A percentile compares a stretch with the other conserved stretches of the same genome.
phyloP scores from a whole-genome alignment of 2,888 invertebrate species.

The Scaptomyza caliginosa region DNA sequence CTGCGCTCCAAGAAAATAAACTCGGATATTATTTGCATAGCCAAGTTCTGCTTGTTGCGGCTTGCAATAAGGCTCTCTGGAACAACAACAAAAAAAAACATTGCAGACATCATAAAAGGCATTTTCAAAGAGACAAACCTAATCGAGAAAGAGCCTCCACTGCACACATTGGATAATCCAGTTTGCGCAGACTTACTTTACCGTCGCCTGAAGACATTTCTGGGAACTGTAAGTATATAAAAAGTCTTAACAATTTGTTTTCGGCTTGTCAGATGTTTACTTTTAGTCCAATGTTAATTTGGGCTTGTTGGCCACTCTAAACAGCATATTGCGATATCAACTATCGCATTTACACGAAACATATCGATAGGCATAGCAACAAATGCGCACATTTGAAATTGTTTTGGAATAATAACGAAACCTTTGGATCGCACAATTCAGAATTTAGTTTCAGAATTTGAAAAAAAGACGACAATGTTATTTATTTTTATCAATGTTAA shows the following conservation, averaged over 20 bases:
- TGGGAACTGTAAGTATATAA: background rate
- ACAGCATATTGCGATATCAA: constrained; percentile 9
- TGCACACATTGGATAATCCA: constrained; percentile 91
- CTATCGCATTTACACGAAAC: constrained; percentile 4
- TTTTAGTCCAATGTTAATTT: constrained; percentile 24
- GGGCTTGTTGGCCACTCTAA: background rate
- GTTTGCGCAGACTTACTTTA: constrained; percentile 89
- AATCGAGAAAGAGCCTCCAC: constrained; percentile 90
- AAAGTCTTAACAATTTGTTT: constrained; percentile 2
- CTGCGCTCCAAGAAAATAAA: constrained; percentile 92
- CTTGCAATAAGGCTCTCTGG: constrained; percentile 81
- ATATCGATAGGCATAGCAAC: constrained; percentile 13
- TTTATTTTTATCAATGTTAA: constrained; percentile 55
- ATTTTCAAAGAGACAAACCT: constrained; percentile 84
- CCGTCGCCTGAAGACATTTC: constrained; percentile 85
- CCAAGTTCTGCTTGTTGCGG: constrained; percentile 85
- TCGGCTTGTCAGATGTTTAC: background rate
- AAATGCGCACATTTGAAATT: constrained; percentile 8
- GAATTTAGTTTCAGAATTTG: constrained; percentile 13
- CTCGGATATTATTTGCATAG: constrained; percentile 92
- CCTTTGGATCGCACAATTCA: background rate
- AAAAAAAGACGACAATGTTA: constrained; percentile 49
- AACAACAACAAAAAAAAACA: constrained; percentile 37
- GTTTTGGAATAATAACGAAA: background rate
- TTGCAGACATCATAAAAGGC: background rate